Evolutionary conservation across 2,113 vertebrate species (phyloP).

Genomic region (Odontophorus gujanensis): DNA sequence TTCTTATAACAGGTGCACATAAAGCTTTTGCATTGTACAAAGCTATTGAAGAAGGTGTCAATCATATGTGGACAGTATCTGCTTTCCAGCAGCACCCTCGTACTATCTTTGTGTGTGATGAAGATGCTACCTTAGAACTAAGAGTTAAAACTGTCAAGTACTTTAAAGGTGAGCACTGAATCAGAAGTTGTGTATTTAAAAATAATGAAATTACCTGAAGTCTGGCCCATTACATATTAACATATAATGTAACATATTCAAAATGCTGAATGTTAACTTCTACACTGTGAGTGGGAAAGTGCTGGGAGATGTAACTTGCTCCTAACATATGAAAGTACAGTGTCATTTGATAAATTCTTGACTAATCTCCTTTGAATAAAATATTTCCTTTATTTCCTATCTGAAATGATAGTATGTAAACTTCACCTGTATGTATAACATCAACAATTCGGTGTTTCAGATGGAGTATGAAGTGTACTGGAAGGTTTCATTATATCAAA

Average conservation of each 20-base stretch:
- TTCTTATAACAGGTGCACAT: conserved; percentile 88
- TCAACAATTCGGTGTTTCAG: not conserved
- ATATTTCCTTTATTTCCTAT: not conserved
- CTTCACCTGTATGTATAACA: not conserved
- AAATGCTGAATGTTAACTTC: conserved; percentile 13
- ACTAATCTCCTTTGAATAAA: not conserved
- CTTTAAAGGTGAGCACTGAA: conserved; percentile 85
- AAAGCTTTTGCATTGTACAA: conserved; percentile 88
- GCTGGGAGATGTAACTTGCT: not conserved
- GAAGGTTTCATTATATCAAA: not conserved
- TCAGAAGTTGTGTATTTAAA: not conserved
- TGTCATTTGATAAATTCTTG: not conserved
- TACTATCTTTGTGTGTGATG: conserved; percentile 86
- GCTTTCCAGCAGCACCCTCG: conserved; percentile 86
- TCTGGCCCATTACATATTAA: not conserved
- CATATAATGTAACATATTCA: not conserved
- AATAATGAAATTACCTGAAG: not conserved
- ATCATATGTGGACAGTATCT: conserved; percentile 90
- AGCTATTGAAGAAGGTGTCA: conserved; percentile 87
- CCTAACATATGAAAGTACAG: not conserved
- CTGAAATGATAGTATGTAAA: not conserved
- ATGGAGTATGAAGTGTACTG: not conserved
- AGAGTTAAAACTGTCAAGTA: conserved; percentile 89
- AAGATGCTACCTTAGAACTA: conserved; percentile 87
- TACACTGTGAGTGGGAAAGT: not conserved